Conservation (phyloP, 2,113 vertebrate genomes). For the Argyrosomus japonicus region DNA sequence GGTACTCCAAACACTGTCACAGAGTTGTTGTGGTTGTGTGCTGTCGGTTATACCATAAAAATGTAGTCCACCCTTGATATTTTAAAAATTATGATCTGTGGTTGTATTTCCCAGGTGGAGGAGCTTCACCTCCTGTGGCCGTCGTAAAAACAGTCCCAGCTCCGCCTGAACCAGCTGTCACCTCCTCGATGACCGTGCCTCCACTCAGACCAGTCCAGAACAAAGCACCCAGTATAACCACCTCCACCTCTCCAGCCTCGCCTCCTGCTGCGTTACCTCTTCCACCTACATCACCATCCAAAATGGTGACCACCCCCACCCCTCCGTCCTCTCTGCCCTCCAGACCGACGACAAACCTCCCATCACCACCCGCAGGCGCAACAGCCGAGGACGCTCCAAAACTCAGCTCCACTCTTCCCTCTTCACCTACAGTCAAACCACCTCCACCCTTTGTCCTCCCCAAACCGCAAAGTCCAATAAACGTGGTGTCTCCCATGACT, state of each 20-base stretch:
- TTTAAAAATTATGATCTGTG: background rate
- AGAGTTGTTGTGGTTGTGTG: background rate
- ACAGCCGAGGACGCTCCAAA: background rate
- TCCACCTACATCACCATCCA: background rate
- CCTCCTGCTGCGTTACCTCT: background rate
- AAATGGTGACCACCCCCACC: background rate
- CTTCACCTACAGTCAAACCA: constrained; percentile 53
- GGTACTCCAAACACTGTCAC: constrained; percentile 74
- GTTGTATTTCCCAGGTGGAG: constrained; percentile 71
- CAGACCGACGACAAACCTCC: background rate
- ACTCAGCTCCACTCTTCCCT: constrained; percentile 30
- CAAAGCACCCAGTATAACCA: constrained; percentile 2
- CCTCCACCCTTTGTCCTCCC: constrained; percentile 73
- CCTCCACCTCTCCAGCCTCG: constrained; percentile 9
- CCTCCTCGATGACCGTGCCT: constrained; percentile 31
- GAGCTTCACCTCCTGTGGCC: constrained; percentile 62
- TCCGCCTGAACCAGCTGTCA: constrained; percentile 33
- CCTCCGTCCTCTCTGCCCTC: constrained; percentile 14
- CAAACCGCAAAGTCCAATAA: constrained; percentile 82
- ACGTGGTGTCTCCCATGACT: constrained; percentile 79
- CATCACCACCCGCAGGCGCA: background rate
- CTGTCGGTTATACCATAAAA: too few species aligned
- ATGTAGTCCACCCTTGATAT: too few species aligned
- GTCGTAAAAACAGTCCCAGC: constrained; percentile 75
- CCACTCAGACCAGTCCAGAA: constrained; percentile 55